These are phyloP conservation scores for Acestrorhynchus altus DNA, from an alignment of 2,797 vertebrate species.

Conservation along the genomic window DNA sequence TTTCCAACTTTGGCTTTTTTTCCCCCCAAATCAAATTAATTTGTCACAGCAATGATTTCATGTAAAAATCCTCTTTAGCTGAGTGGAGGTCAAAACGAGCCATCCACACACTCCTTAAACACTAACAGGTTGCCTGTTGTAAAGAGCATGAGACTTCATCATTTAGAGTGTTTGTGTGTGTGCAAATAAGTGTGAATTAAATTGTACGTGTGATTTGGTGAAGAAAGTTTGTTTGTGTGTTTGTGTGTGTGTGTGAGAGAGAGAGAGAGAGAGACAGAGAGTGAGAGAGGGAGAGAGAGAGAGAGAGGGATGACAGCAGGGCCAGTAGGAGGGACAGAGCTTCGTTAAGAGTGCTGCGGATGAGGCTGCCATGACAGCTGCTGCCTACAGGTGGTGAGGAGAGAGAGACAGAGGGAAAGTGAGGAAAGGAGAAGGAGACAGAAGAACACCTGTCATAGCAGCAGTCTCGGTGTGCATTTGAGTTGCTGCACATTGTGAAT, in stretches of 20 bases:
- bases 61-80: not conserved
- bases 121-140: not conserved
- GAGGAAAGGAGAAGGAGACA: not conserved
- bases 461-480: not conserved
- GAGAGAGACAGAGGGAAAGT: not conserved
- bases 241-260: no score
- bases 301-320: constrained; percentile 29
- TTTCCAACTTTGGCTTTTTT: not conserved
- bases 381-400: constrained; percentile 48
- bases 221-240: not conserved
- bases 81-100: not conserved
- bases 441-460: constrained; percentile 23
- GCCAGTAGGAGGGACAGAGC: constrained; percentile 36
- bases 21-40: not conserved
- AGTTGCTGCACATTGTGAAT: not conserved
- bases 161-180: not conserved
- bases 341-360: constrained; percentile 43
- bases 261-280: no score
- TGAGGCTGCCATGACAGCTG: constrained; percentile 48
- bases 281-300: no score
- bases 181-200: not conserved
- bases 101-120: not conserved
- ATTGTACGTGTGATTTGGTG: not conserved
- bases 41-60: not conserved
- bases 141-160: not conserved